phyloP scores from a whole-genome alignment of 2,888 invertebrate genomes.

The Pollenia labialis region DNA sequence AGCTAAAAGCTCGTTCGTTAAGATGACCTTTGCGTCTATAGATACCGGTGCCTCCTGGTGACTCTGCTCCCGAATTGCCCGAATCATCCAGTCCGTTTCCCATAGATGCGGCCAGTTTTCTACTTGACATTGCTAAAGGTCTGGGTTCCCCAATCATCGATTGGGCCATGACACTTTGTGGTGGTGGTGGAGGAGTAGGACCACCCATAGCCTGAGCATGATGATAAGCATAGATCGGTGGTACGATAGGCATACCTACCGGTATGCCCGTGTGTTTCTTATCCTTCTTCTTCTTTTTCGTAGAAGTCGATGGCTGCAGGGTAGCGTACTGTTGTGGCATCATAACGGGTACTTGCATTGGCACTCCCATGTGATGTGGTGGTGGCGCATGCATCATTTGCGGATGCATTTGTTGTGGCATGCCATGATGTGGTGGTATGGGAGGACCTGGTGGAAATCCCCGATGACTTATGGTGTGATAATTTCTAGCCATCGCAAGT shows the following conservation, averaged over 20 bases:
- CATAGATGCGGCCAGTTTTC: conserved; percentile 88
- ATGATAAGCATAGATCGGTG: conserved; percentile 85
- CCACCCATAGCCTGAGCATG: conserved; percentile 75
- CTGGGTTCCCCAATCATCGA: conserved; percentile 86
- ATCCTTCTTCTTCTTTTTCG: conserved; percentile 85
- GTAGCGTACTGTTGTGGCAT: conserved; percentile 87
- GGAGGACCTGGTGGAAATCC: conserved; percentile 79
- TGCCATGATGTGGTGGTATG: conserved; percentile 81
- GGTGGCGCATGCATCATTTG: conserved; percentile 81
- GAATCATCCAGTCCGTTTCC: conserved; percentile 87
- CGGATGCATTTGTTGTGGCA: conserved; percentile 76
- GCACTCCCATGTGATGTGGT: conserved; percentile 80
- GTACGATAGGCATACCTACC: conserved; percentile 85
- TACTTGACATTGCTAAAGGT: conserved; percentile 85
- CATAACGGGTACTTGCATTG: conserved; percentile 84
- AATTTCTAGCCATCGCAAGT: conserved; percentile 81
- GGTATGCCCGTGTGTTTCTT: conserved; percentile 83
- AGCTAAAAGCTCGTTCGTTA: conserved; percentile 96
- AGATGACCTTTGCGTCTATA: conserved; percentile 95
- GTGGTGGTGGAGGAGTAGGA: conserved; percentile 77
- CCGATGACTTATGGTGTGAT: conserved; percentile 85
- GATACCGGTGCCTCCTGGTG: conserved; percentile 90
- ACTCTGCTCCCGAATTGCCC: conserved; percentile 85
- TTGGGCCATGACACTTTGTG: conserved; percentile 85
- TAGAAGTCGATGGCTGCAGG: conserved; percentile 87